Conservation (phyloP, 2,797 vertebrate species). For the Hypotaenidia philippensis region DNA sequence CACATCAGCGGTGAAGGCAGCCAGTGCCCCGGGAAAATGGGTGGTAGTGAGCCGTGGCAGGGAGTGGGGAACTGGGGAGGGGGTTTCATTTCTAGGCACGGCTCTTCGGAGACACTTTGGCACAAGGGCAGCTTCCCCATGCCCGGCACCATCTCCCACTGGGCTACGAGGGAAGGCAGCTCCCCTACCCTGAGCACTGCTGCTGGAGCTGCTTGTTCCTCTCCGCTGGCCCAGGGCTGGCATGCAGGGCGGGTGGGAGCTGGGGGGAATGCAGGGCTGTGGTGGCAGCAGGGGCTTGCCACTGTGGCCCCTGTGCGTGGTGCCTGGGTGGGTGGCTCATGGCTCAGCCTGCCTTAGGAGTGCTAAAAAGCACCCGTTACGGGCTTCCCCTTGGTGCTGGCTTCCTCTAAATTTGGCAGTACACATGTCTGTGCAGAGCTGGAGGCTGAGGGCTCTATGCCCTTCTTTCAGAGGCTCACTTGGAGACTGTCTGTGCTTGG, state of each 20-base stretch:
- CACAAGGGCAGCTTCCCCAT: background rate
- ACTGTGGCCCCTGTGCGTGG: background rate
- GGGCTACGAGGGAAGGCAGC: background rate
- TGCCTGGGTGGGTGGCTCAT: background rate
- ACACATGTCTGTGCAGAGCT: background rate
- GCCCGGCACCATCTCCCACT: background rate
- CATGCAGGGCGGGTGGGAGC: background rate
- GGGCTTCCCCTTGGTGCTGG: background rate
- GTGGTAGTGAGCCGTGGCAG: background rate
- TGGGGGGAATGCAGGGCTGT: background rate
- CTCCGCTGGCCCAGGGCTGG: background rate
- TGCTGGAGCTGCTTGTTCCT: background rate
- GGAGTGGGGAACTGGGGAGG: background rate
- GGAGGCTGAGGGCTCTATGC: background rate
- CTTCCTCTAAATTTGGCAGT: background rate
- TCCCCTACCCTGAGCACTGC: background rate
- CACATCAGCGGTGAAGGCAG: background rate
- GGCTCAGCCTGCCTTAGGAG: background rate
- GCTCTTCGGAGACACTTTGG: background rate
- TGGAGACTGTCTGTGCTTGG: background rate
- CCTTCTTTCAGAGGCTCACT: background rate
- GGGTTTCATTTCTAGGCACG: background rate
- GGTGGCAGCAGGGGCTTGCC: background rate
- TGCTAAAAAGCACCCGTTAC: rapidly evolving
- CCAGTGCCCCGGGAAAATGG: background rate